Base-by-base conservation (phyloP, 2,113 vertebrate genomes). In the Crotalus viridis region DNA sequence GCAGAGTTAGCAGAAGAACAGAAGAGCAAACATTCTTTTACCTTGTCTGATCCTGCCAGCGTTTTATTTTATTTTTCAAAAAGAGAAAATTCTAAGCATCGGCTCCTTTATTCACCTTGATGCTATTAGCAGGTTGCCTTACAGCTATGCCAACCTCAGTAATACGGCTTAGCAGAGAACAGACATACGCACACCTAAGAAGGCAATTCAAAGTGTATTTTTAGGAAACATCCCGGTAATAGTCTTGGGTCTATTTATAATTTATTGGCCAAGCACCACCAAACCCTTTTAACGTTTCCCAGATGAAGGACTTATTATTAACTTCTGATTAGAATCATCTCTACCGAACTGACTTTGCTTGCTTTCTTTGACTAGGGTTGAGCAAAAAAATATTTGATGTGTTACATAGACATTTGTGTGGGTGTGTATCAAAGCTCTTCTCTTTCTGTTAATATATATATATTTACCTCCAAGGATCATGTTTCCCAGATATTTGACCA, bases 1-100 rank as follows among this genome's bases (percentile, higher is more conserved):
- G 8, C 93, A 28, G 88, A 0, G 88, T 24, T 24, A 93, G 95
- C 93, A 1, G 46, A 81, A 93, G 8, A 94, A 89, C 54, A 90
- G 92, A 81, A 46, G 52, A 86, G 85, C 17, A 91, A 91, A 64
- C 93, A 90, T 93, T 93, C 95, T 91, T 95, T 96, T 96, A 96
- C 95, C 96, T 94, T 85, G 91, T 91, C 86, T 54, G 4, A 87
- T 64, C 94, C 94, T 92, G 93, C 94, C 1, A 90, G 93, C 43
- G 94, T 95, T 95, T 94, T 87, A 94, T 93, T 6, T 57, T 69
- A 91, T 59, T 39, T 89, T 93, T 57, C 10, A 0, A 88, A 88
- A 88, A 89, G 24, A 89, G 64, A 69, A 69, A 81, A 81, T 81
- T 81, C 33, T 43, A 2, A 89, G 81, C 64, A 26, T 51, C n/a